Conservation (phyloP, 2,888 invertebrate species). For the Spisula solida region DNA sequence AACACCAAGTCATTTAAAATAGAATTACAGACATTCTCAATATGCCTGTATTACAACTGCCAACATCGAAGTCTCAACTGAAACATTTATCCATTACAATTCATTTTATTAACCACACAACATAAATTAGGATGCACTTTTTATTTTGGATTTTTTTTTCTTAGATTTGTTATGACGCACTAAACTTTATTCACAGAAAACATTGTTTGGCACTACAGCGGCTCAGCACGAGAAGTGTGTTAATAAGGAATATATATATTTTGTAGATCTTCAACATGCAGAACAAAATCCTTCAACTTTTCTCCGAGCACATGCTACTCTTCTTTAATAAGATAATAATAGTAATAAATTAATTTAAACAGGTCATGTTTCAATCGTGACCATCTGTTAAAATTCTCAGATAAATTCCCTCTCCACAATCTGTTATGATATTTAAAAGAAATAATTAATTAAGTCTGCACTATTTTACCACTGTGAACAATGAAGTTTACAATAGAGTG, state of each 20-base stretch:
- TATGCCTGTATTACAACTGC: too few relatives aligned
- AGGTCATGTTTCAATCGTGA: not conserved
- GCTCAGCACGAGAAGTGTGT: too few relatives aligned
- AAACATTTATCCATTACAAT: not conserved
- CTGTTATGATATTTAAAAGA: not conserved
- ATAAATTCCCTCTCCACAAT: not conserved
- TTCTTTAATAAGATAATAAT: not conserved
- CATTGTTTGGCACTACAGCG: too few relatives aligned
- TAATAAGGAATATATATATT: not conserved
- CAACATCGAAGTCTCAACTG: too few relatives aligned
- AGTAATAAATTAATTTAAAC: constrained; percentile 22
- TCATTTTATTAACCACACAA: not conserved
- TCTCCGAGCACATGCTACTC: not conserved
- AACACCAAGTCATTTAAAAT: too few relatives aligned
- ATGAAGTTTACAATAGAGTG: not conserved
- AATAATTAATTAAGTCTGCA: not conserved
- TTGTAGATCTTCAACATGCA: not conserved
- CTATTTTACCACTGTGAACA: not conserved
- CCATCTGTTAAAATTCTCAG: constrained; percentile 15
- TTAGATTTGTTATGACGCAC: too few relatives aligned
- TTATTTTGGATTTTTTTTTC: too few relatives aligned
- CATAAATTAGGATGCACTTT: too few relatives aligned
- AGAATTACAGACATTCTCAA: too few relatives aligned
- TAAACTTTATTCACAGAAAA: not conserved
- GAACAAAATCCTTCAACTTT: not conserved